These are phyloP conservation scores for Resseliella maxima DNA, from an alignment of 2,888 invertebrate species.

Conservation along the genomic window DNA sequence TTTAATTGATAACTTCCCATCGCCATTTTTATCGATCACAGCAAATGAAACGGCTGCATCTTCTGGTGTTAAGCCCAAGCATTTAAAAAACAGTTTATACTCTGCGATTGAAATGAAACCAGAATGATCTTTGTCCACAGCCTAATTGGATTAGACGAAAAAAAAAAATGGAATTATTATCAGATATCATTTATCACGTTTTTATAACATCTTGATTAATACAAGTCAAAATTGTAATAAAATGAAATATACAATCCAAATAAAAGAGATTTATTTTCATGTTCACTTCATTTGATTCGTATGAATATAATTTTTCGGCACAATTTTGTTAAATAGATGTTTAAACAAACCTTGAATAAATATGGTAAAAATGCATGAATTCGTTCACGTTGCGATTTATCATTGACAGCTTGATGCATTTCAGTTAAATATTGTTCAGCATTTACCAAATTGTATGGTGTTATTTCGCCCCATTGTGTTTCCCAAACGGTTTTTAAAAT, in stretches of 20 bases:
- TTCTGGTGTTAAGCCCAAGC: slow-evolving; percentile 79
- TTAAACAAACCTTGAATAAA: slow-evolving; percentile 79
- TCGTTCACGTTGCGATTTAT: slow-evolving; percentile 78
- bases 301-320: too few species aligned
- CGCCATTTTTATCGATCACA: slow-evolving; percentile 81
- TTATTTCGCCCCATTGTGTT: slow-evolving; percentile 84
- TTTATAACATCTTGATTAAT: too few species aligned
- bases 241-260: too few species aligned
- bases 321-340: not conserved
- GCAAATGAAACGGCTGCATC: slow-evolving; percentile 83
- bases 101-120: slow-evolving; percentile 84
- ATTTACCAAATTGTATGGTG: slow-evolving; percentile 83
- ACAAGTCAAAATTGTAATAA: too few species aligned
- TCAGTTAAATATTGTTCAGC: slow-evolving; percentile 85
- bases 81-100: slow-evolving; percentile 84
- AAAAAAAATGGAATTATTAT: not conserved
- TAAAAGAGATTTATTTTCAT: too few species aligned
- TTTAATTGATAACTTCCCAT: slow-evolving; percentile 79
- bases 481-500: slow-evolving; percentile 84
- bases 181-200: too few species aligned
- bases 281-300: too few species aligned
- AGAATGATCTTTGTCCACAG: slow-evolving; percentile 83
- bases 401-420: slow-evolving; percentile 85
- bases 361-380: slow-evolving; percentile 84
- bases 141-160: slow-evolving; percentile 68